These are phyloP conservation scores for Chroicocephalus ridibundus DNA, from an alignment of 2,113 vertebrate genomes.

Conservation along the genomic window DNA sequence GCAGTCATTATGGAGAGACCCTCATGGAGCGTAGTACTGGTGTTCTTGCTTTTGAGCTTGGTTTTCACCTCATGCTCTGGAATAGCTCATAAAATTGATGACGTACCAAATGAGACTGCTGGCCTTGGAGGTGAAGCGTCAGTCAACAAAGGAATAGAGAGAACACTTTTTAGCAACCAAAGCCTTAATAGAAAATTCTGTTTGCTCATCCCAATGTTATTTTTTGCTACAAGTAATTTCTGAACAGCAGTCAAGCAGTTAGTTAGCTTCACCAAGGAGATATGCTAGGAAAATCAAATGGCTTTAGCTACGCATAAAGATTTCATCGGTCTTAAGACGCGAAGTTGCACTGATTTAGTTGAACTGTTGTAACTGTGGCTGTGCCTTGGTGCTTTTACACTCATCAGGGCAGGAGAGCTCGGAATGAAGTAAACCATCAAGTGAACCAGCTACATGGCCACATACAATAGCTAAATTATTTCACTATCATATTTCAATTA, in stretches of 20 bases:
- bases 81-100: neutral
- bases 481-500: neutral
- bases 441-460: neutral
- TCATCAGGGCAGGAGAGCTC: neutral
- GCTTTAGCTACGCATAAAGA: neutral
- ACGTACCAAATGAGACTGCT: neutral
- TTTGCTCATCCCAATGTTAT: neutral
- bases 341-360: neutral
- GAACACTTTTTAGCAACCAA: neutral
- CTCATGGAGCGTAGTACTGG: neutral
- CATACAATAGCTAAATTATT: neutral
- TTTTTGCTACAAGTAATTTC: neutral
- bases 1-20: neutral
- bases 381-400: neutral
- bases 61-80: neutral
- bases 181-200: neutral
- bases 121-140: neutral
- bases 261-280: neutral
- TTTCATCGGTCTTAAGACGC: neutral
- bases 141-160: neutral
- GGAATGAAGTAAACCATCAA: neutral
- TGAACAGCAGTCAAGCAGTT: neutral
- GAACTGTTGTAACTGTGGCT: neutral
- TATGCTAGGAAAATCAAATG: fast-evolving
- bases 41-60: neutral